Base-by-base conservation (phyloP, 2,113 vertebrate species). In the Clarias magur region DNA sequence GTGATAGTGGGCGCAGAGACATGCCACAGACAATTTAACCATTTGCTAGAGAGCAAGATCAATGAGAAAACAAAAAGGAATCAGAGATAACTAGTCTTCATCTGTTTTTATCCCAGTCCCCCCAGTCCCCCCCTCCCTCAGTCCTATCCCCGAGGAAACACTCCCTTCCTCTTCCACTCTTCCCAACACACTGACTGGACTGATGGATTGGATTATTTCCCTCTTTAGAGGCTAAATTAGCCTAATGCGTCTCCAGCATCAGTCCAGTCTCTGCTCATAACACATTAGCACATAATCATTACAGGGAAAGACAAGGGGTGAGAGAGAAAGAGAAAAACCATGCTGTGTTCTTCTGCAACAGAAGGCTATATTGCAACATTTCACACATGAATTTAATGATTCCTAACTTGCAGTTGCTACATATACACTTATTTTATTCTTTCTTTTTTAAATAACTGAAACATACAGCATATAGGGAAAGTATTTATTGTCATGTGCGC, bases 201-300 rank as follows among this genome's bases (percentile, higher is more conserved):
- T 87, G 76, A 87, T 83, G 57, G 88, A 90, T 86, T 88, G 72
- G 82, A 89, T 90, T 89, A 90, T 86, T 80, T 88, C 67, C 25
- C 79, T 81, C 63, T 68, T 59, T 65, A 79, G 87, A 78, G 62
- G 81, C 78, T 79, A 82, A 88, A 88, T 86, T 90, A 89, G 85
- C 62, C 65, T 86, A 84, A 90, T 90, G 87, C 38, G 78, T 86
- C 56, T 86, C 54, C 17, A 79, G 84, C 82, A 34, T 72, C 38
- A 81, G 79, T 68, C 72, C 60, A 88, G 82, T n/a, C 62, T 63
- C 76, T 62, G 48, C 68, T 80, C 73, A 83, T 84, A 86, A 86
- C 84, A 72, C 80, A 82, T 88, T 88, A 89, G 82, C 87, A 81
- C 63, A 82, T 17, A 68, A 75, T 42, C 67, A 84, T 34, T 21